Percentiles rank a stretch among this genome's conserved stretches.
These are phyloP conservation scores for Diarsia dahlii DNA, from an alignment of 2,888 invertebrate species.

Conservation along the genomic window DNA sequence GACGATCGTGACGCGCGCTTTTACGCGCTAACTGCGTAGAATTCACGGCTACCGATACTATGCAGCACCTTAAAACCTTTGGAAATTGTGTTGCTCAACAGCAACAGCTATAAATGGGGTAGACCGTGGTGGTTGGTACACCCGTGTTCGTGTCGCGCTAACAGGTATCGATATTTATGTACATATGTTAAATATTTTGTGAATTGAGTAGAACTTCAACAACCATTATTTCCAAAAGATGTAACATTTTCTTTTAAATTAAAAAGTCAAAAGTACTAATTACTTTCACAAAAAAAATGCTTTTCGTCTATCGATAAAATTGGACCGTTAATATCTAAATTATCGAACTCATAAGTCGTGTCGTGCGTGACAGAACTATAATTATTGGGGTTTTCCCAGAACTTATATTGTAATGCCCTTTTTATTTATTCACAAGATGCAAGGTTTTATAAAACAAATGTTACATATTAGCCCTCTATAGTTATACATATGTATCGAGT, in stretches of 20 bases:
- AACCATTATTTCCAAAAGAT: background rate
- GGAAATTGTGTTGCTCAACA: background rate
- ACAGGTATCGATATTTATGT: background rate
- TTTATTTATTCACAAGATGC: slow-evolving; percentile 15
- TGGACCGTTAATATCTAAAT: slow-evolving; percentile 4
- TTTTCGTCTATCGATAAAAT: slow-evolving; percentile 11
- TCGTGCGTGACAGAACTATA: slow-evolving; percentile 20
- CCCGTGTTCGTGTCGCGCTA: background rate
- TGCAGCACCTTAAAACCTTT: background rate
- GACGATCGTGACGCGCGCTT: slow-evolving; percentile 41
- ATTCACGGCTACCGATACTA: slow-evolving; percentile 12
- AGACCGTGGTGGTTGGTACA: background rate
- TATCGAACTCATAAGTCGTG: background rate
- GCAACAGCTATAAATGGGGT: background rate
- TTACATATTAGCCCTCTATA: too few relatives aligned
- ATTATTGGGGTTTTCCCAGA: background rate
- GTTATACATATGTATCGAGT: too few relatives aligned
- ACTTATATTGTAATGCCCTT: slow-evolving; percentile 32
- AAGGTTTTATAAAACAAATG: background rate
- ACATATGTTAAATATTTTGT: background rate
- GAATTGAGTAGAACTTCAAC: background rate
- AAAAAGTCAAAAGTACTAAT: background rate
- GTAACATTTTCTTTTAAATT: background rate
- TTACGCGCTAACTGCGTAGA: slow-evolving; percentile 35
- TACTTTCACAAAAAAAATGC: background rate